phyloP scores from a whole-genome alignment of 1,140 invertebrate genomes.

The Littorina saxatilis region DNA sequence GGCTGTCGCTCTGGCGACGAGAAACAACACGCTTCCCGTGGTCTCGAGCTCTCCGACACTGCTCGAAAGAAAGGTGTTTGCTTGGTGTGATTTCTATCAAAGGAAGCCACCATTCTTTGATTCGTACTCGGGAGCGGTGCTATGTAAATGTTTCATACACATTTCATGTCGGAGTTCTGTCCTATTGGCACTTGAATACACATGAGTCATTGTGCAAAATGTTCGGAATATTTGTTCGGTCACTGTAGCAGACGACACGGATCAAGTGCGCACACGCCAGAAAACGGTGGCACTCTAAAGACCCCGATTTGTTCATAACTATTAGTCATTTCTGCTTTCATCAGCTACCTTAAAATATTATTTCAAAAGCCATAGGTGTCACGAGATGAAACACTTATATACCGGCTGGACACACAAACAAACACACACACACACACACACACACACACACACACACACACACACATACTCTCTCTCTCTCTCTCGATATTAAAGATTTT shows the following conservation, averaged over 20 bases:
- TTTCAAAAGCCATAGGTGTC: no score
- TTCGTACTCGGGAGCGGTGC: not conserved
- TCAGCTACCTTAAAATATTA: no score
- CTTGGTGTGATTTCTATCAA: not conserved
- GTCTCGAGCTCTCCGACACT: not conserved
- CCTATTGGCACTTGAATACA: not conserved
- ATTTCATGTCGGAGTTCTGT: not conserved
- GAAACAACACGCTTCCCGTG: not conserved
- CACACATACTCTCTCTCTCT: not conserved
- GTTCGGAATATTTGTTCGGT: not conserved
- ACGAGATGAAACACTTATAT: no score
- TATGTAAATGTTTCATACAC: not conserved
- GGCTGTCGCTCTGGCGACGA: constrained; percentile 28
- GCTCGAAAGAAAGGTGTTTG: not conserved
- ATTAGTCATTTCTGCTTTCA: no score
- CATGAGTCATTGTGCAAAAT: not conserved
- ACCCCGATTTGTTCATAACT: no score
- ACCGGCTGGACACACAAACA: not conserved
- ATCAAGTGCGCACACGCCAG: no score
- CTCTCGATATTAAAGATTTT: no score
- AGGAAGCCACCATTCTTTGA: not conserved
- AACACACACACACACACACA: not conserved
- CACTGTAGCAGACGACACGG: not conserved
- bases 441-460: constrained; percentile 15
- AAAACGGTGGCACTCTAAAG: no score